phyloP scores from a whole-genome alignment of 2,888 invertebrate species.

The Caenorhabditis sp. region DNA sequence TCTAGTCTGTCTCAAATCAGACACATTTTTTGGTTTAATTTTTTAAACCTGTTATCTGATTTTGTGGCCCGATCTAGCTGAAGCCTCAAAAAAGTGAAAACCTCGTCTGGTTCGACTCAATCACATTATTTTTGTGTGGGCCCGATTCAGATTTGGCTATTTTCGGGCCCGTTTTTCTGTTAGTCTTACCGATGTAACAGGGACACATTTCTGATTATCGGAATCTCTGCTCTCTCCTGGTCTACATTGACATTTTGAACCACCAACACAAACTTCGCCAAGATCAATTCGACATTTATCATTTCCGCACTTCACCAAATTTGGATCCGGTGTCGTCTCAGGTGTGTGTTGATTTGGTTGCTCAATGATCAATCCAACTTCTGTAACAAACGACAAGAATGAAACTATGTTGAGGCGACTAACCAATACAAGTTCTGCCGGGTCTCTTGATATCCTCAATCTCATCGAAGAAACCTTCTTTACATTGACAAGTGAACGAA shows the following conservation, averaged over 20 bases:
- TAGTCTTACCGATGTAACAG: slow-evolving; percentile 46
- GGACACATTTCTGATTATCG: slow-evolving; percentile 52
- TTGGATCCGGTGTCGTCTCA: slow-evolving; percentile 48
- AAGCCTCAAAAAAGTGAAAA: too few species aligned
- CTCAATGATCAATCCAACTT: slow-evolving; percentile 51
- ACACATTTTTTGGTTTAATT: too few species aligned
- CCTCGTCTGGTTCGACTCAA: not conserved
- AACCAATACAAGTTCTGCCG: slow-evolving; percentile 62
- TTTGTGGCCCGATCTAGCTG: too few species aligned
- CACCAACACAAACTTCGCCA: slow-evolving; percentile 62
- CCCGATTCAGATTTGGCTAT: too few species aligned
- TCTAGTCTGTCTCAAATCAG: too few species aligned
- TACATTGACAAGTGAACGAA: slow-evolving; percentile 64
- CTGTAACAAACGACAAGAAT: too few species aligned
- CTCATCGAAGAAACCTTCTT: slow-evolving; percentile 62
- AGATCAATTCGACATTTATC: slow-evolving; percentile 46
- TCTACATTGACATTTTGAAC: slow-evolving; percentile 60
- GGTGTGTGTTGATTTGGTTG: slow-evolving; percentile 36
- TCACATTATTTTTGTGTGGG: not conserved
- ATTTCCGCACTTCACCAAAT: slow-evolving; percentile 53
- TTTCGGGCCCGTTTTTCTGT: too few species aligned
- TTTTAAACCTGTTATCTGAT: too few species aligned
- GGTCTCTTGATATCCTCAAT: slow-evolving; percentile 52
- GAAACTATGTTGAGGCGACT: too few species aligned
- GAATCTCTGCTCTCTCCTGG: slow-evolving; percentile 52